phyloP scores from a whole-genome alignment of 64 coral and sea anemone species.

The Montipora cactus region DNA sequence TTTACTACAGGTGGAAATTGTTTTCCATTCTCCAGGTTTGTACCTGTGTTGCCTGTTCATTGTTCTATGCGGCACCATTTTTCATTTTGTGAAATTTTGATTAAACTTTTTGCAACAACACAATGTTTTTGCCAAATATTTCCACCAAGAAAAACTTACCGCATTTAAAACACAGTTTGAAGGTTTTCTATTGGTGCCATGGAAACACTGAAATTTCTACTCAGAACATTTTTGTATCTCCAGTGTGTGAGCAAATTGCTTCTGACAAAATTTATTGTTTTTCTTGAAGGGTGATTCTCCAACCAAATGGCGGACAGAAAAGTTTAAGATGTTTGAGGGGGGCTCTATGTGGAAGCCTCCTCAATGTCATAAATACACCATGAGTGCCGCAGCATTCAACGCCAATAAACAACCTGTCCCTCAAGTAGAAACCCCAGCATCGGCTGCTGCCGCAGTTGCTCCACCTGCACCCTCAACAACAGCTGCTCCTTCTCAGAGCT shows the following conservation, averaged over 20 bases:
- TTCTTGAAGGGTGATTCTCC: constrained; percentile 80
- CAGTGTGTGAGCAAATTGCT: too few relatives aligned
- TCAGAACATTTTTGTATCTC: too few relatives aligned
- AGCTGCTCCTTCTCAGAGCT: neutral
- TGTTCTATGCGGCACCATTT: too few relatives aligned
- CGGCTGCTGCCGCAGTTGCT: neutral
- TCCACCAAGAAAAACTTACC: too few relatives aligned
- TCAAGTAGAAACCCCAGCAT: constrained; percentile 22
- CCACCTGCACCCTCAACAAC: constrained; percentile 14
- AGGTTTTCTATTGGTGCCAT: too few relatives aligned
- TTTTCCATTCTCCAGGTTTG: constrained; percentile 98
- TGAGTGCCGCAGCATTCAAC: constrained; percentile 58
- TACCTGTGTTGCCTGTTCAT: neutral
- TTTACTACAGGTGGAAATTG: constrained; percentile 96
- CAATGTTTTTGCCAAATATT: too few relatives aligned
- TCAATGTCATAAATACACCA: constrained; percentile 82
- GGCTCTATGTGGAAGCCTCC: constrained; percentile 96
- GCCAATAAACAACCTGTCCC: constrained; percentile 24
- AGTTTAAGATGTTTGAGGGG: constrained; percentile 89
- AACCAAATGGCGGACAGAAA: constrained; percentile 95
- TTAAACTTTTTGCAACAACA: too few relatives aligned
- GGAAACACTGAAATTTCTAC: too few relatives aligned
- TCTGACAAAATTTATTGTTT: neutral
- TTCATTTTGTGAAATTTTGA: too few relatives aligned
- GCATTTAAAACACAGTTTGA: too few relatives aligned